Conservation (phyloP, 2,888 invertebrate genomes). For the Carpatolechia fugitivella region DNA sequence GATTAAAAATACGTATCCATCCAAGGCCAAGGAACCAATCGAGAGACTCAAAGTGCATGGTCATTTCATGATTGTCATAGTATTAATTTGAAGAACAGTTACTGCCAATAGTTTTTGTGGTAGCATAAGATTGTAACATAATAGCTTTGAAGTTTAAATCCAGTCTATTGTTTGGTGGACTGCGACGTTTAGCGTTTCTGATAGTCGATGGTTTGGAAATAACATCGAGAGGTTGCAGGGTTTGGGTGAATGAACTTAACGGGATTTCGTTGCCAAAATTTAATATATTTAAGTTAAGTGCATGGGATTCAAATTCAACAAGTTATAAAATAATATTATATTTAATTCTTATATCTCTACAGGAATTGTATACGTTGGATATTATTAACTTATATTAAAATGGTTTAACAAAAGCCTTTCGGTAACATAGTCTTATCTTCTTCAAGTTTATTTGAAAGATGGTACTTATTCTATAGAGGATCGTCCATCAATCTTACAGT, state of each 20-base stretch:
- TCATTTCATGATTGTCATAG: conserved; percentile 26
- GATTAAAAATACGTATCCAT: too few species aligned
- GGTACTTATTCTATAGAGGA: background rate
- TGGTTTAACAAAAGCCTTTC: too few species aligned
- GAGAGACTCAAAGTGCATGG: conserved; percentile 1
- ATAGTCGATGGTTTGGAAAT: conserved; percentile 20
- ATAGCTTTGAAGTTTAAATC: conserved; percentile 38
- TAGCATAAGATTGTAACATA: conserved; percentile 44
- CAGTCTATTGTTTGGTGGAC: conserved; percentile 35
- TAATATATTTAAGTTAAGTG: background rate
- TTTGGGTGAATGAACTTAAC: conserved; percentile 23
- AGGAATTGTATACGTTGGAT: too few species aligned
- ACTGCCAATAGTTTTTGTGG: conserved; percentile 31
- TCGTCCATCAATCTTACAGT: background rate
- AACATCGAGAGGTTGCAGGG: conserved; percentile 1
- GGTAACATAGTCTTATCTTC: too few species aligned
- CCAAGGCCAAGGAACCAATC: conserved; percentile 14
- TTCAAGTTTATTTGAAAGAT: background rate
- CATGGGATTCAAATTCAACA: background rate
- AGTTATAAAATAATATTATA: too few species aligned
- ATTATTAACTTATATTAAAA: too few species aligned
- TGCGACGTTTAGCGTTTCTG: conserved; percentile 31
- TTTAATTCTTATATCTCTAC: too few species aligned
- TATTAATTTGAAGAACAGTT: conserved; percentile 38
- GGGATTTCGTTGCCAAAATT: too few species aligned